These are phyloP conservation scores for Fistularia tabacaria DNA, from an alignment of 2,797 vertebrate species.

Conservation along the genomic window DNA sequence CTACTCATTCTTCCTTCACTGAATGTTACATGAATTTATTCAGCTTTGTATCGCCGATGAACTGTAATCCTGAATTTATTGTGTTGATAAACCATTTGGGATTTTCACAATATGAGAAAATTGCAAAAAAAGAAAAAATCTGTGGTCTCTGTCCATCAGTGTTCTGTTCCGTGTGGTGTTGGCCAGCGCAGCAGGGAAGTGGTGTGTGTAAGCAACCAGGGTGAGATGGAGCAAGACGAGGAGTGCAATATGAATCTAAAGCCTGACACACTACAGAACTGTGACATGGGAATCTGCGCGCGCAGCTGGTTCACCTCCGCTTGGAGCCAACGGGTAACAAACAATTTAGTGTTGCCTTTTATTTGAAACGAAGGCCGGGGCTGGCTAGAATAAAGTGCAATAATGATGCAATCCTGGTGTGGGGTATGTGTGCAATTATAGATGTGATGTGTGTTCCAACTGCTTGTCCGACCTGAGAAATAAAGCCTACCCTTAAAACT, in stretches of 20 bases:
- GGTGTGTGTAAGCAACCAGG: conserved; percentile 73
- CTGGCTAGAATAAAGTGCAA: no score
- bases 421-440: not conserved
- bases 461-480: not conserved
- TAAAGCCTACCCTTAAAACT: no score
- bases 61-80: no score
- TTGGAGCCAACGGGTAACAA: conserved; percentile 73
- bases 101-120: no score
- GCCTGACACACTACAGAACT: conserved; percentile 70
- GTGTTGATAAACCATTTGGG: no score
- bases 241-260: conserved; percentile 75
- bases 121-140: not conserved
- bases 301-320: conserved; percentile 76
- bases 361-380: no score
- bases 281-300: conserved; percentile 76
- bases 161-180: conserved; percentile 76
- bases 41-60: no score
- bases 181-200: conserved; percentile 74
- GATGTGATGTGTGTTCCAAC: not conserved
- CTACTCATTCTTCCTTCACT: no score
- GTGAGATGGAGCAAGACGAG: conserved; percentile 67
- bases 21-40: no score
- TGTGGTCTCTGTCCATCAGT: conserved; percentile 45
- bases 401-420: no score
- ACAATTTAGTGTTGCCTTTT: not conserved